Conservation (phyloP, 2,113 vertebrate species). For the Dipodomys merriami region DNA sequence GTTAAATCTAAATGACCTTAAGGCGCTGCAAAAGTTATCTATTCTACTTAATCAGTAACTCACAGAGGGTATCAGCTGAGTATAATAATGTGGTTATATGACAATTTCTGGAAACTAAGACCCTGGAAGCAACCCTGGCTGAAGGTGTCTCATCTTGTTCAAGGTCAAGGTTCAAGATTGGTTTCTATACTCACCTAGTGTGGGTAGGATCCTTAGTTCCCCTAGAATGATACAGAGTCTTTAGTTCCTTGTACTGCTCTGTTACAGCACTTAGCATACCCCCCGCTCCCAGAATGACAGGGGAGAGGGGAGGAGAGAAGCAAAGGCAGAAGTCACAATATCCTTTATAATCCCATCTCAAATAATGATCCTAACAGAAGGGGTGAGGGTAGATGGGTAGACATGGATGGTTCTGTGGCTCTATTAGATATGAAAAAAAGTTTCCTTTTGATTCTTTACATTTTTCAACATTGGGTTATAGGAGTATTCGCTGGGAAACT, state of each 20-base stretch:
- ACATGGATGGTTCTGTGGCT: neutral
- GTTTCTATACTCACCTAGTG: neutral
- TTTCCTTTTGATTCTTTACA: conserved; percentile 11
- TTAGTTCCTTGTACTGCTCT: neutral
- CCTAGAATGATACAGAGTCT: neutral
- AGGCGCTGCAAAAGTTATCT: neutral
- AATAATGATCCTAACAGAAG: neutral
- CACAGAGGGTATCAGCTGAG: neutral
- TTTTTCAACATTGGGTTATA: neutral
- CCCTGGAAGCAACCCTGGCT: neutral
- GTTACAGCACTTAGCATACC: neutral
- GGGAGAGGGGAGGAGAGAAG: neutral
- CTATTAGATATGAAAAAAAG: neutral
- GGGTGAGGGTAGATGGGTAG: neutral
- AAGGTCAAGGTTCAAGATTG: neutral
- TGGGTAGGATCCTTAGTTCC: neutral
- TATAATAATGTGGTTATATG: neutral
- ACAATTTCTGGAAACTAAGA: neutral
- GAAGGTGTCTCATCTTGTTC: neutral
- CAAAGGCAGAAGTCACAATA: neutral
- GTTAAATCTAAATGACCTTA: neutral
- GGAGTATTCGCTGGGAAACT: conserved; percentile 2
- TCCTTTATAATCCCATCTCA: neutral
- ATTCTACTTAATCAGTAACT: neutral
- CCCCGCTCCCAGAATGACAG: neutral